Evolutionary conservation across 2,888 invertebrate species (phyloP).

Genomic region (Oegoconia quadripuncta): DNA sequence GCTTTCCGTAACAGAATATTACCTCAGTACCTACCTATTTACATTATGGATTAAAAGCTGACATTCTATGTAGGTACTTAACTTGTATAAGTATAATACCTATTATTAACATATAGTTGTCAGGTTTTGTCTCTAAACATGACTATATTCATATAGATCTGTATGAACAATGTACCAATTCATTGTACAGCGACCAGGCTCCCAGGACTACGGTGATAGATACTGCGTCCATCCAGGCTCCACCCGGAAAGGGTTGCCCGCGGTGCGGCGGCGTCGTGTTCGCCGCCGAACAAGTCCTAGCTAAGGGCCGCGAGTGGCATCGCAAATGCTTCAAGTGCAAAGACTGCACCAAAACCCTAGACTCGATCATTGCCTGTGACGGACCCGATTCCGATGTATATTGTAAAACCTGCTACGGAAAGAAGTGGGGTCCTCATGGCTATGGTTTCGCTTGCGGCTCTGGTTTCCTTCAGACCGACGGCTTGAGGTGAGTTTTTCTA

Average conservation of each 20-base stretch:
- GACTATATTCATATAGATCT: no score
- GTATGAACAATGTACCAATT: constrained; percentile 1
- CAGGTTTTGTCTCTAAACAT: no score
- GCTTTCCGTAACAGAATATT: no score
- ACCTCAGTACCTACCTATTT: neutral
- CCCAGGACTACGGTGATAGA: constrained; percentile 88
- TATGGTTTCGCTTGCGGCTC: constrained; percentile 97
- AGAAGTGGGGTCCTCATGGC: constrained; percentile 98
- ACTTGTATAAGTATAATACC: neutral
- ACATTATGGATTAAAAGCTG: neutral
- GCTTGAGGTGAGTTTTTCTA: constrained; percentile 83
- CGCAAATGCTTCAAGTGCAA: constrained; percentile 95
- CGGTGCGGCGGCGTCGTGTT: constrained; percentile 94
- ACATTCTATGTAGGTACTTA: no score
- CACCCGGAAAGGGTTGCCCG: constrained; percentile 92
- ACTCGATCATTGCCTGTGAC: constrained; percentile 97
- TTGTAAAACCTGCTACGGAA: constrained; percentile 98
- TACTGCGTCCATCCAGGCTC: constrained; percentile 88
- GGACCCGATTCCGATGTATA: constrained; percentile 95
- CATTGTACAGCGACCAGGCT: constrained; percentile 82
- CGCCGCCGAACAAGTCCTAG: constrained; percentile 95
- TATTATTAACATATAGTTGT: neutral
- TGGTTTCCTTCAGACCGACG: constrained; percentile 95
- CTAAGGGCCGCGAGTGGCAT: constrained; percentile 95
- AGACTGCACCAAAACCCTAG: constrained; percentile 95